phyloP scores from a whole-genome alignment of 2,888 invertebrate species.

The Agrilus mali region DNA sequence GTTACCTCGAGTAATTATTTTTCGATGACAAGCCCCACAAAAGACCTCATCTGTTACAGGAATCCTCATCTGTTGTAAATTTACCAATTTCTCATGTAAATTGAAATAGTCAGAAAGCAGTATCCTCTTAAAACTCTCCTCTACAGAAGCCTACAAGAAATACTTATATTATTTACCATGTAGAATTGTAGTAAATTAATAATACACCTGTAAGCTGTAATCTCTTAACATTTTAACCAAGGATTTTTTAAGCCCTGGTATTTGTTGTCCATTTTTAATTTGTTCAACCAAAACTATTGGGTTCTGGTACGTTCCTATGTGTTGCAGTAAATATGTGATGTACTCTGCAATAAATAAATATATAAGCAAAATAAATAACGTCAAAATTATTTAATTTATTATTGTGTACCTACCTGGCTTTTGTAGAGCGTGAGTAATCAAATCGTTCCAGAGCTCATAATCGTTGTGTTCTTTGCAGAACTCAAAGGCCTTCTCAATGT shows the following conservation, averaged over 20 bases:
- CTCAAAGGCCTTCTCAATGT: slow-evolving; percentile 87
- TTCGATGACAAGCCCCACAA: slow-evolving; percentile 68
- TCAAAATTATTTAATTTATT: background rate
- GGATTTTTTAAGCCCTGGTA: slow-evolving; percentile 81
- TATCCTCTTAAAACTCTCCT: slow-evolving; percentile 83
- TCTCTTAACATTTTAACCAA: slow-evolving; percentile 92
- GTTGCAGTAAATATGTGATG: slow-evolving; percentile 55
- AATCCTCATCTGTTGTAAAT: slow-evolving; percentile 66
- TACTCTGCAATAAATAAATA: slow-evolving; percentile 38
- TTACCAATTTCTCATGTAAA: slow-evolving; percentile 68
- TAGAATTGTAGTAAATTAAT: background rate
- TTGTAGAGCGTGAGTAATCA: slow-evolving; percentile 76
- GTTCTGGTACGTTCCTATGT: slow-evolving; percentile 76
- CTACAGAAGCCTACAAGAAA: slow-evolving; percentile 57
- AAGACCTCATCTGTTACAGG: slow-evolving; percentile 59
- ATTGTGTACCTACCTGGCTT: slow-evolving; percentile 49
- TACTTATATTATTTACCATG: background rate
- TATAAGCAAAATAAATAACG: background rate
- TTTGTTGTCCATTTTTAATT: slow-evolving; percentile 73
- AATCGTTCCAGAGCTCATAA: slow-evolving; percentile 82
- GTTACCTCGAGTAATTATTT: slow-evolving; percentile 57
- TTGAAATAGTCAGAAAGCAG: slow-evolving; percentile 84
- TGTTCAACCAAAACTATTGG: slow-evolving; percentile 70
- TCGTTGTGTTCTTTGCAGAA: slow-evolving; percentile 97
- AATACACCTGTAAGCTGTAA: slow-evolving; percentile 72